These are phyloP conservation scores for Scaptomyza reducta DNA, from an alignment of 2,888 invertebrate species.

Conservation along the genomic window DNA sequence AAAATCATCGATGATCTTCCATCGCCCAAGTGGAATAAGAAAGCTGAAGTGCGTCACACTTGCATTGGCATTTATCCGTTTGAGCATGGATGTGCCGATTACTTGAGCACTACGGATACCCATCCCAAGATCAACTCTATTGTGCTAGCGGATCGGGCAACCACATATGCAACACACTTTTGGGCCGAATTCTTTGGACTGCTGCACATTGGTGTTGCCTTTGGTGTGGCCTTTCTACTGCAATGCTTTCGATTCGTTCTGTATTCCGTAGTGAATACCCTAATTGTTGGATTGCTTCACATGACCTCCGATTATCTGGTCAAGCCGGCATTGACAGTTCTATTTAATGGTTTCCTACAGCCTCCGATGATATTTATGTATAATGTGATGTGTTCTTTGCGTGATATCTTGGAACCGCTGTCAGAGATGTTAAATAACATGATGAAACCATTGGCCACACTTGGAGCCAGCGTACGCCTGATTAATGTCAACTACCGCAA, in stretches of 20 bases:
- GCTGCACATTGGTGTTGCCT: slow-evolving; percentile 87
- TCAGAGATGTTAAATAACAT: slow-evolving; percentile 85
- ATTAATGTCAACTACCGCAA: slow-evolving; percentile 73
- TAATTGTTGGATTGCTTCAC: slow-evolving; percentile 87
- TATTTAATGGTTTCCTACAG: slow-evolving; percentile 88
- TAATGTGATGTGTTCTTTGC: slow-evolving; percentile 87
- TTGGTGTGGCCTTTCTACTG: slow-evolving; percentile 87
- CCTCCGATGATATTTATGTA: slow-evolving; percentile 88
- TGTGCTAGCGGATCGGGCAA: slow-evolving; percentile 86
- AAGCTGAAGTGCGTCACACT: slow-evolving; percentile 56
- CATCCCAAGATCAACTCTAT: slow-evolving; percentile 87
- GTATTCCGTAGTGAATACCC: slow-evolving; percentile 86
- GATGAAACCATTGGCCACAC: slow-evolving; percentile 80
- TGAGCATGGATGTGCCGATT: slow-evolving; percentile 88
- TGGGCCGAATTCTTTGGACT: slow-evolving; percentile 89
- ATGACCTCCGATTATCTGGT: slow-evolving; percentile 88
- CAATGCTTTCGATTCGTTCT: slow-evolving; percentile 87
- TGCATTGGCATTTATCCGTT: slow-evolving; percentile 88
- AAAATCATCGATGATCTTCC: slow-evolving; percentile 71
- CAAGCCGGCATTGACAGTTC: slow-evolving; percentile 87
- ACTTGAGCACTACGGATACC: slow-evolving; percentile 87
- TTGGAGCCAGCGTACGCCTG: slow-evolving; percentile 75
- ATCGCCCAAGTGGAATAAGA: slow-evolving; percentile 66
- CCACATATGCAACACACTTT: slow-evolving; percentile 86
- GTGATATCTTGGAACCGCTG: slow-evolving; percentile 87